Percentiles rank a stretch among this genome's conserved stretches.
Conservation (phyloP, 2,797 vertebrate species). For the Perodicticus potto region DNA sequence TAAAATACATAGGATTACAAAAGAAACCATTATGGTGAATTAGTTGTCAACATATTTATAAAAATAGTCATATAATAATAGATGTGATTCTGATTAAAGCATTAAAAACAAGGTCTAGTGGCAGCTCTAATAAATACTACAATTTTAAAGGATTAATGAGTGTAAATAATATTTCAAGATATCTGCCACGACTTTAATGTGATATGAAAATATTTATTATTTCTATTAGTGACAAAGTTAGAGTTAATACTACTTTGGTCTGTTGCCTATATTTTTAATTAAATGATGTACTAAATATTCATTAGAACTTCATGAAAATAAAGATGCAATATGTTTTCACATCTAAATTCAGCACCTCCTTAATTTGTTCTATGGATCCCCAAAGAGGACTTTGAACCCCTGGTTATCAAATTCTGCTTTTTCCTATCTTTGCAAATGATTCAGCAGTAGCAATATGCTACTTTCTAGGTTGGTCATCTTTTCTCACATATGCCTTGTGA, state of each 20-base stretch:
- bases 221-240: conserved; percentile 25
- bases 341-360: background rate
- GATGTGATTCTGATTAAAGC: conserved; percentile 8
- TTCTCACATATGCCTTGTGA: background rate
- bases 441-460: background rate
- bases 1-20: background rate
- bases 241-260: conserved; percentile 19
- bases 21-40: conserved; percentile 1
- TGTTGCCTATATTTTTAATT: background rate
- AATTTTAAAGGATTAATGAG: conserved; percentile 44
- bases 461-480: background rate
- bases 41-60: conserved; percentile 20
- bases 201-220: conserved; percentile 57
- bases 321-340: conserved; percentile 11
- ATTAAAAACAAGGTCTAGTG: conserved; percentile 16
- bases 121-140: conserved; percentile 25
- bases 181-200: background rate
- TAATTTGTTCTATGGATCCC: background rate
- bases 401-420: background rate
- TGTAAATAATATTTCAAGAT: conserved; percentile 28
- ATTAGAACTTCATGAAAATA: conserved; percentile 40
- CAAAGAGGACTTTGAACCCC: background rate
- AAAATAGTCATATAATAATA: conserved; percentile 19
- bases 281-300: conserved; percentile 43
- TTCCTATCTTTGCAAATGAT: background rate